Conservation (phyloP, 2,888 invertebrate species). For the Hedychridium roseum region DNA sequence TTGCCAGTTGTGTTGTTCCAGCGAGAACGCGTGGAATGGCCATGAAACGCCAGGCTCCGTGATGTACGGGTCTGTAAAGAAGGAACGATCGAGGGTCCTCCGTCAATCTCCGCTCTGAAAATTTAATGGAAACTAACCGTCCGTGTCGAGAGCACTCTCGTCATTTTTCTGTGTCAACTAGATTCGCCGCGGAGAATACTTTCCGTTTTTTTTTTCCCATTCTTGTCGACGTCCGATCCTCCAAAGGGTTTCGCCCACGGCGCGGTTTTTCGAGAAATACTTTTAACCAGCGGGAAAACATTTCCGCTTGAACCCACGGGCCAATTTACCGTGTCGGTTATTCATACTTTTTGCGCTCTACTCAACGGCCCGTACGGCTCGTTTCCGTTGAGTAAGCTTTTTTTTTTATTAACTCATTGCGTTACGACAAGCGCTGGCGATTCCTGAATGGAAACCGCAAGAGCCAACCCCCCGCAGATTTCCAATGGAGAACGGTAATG, state of each 20-base stretch:
- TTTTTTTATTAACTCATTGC: too few species aligned
- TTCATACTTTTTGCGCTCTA: too few species aligned
- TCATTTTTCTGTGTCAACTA: neutral
- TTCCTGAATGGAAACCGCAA: too few species aligned
- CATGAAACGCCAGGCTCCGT: slow-evolving; percentile 26
- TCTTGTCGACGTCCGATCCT: too few species aligned
- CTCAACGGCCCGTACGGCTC: neutral
- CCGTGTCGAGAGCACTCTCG: too few species aligned
- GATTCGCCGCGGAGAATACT: neutral
- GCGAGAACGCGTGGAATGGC: slow-evolving; percentile 25
- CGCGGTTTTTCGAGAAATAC: too few species aligned
- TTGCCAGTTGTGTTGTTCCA: slow-evolving; percentile 29
- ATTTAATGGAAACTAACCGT: slow-evolving; percentile 1
- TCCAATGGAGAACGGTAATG: slow-evolving; percentile 20
- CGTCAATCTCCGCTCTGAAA: slow-evolving; percentile 15
- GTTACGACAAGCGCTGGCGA: too few species aligned
- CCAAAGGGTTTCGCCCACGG: too few species aligned
- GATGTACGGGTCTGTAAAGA: slow-evolving; percentile 22
- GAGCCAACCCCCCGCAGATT: slow-evolving; percentile 26
- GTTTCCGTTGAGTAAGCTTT: slow-evolving; percentile 20
- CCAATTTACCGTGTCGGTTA: too few species aligned
- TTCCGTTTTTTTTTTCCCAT: too few species aligned
- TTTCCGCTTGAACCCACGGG: too few species aligned
- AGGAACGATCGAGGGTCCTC: slow-evolving; percentile 12
- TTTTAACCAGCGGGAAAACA: too few species aligned